Conservation (phyloP, 2,797 vertebrate genomes). For the Acipenser ruthenus region DNA sequence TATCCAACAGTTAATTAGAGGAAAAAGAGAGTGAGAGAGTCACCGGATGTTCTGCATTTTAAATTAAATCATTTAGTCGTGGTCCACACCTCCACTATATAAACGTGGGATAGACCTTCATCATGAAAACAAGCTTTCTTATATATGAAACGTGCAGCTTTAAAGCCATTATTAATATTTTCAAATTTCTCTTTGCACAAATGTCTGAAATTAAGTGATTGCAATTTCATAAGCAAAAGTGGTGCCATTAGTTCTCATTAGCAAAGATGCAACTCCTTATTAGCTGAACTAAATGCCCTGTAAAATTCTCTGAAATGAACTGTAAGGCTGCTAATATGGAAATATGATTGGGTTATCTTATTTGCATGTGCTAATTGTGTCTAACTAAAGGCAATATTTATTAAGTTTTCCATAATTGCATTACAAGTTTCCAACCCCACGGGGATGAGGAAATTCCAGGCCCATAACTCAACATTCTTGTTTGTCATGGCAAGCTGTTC, state of each 20-base stretch:
- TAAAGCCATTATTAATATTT: slow-evolving; percentile 12
- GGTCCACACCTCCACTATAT: background rate
- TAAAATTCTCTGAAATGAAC: slow-evolving; percentile 10
- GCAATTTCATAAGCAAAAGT: slow-evolving; percentile 1
- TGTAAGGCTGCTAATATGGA: slow-evolving; percentile 9
- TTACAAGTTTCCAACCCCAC: slow-evolving; percentile 5
- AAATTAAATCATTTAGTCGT: too few relatives aligned
- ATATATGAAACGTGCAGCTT: background rate
- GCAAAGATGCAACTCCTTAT: slow-evolving; percentile 13
- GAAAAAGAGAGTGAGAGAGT: too few relatives aligned
- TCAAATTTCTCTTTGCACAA: slow-evolving; percentile 18
- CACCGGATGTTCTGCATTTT: too few relatives aligned
- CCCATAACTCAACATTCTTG: background rate
- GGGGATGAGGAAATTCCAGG: background rate
- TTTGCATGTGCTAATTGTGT: slow-evolving; percentile 18
- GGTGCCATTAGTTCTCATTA: slow-evolving; percentile 22
- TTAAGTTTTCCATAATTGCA: slow-evolving; percentile 20
- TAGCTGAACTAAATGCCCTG: slow-evolving; percentile 6
- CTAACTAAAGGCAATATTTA: slow-evolving; percentile 17
- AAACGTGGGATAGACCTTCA: background rate
- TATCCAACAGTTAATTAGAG: too few relatives aligned
- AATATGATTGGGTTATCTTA: slow-evolving; percentile 14
- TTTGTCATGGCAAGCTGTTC: background rate
- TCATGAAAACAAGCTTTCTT: too few relatives aligned
- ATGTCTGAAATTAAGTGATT: slow-evolving; percentile 15